Evolutionary conservation across 2,888 invertebrate genomes (phyloP).

Genomic region (Punctoribates punctum): DNA sequence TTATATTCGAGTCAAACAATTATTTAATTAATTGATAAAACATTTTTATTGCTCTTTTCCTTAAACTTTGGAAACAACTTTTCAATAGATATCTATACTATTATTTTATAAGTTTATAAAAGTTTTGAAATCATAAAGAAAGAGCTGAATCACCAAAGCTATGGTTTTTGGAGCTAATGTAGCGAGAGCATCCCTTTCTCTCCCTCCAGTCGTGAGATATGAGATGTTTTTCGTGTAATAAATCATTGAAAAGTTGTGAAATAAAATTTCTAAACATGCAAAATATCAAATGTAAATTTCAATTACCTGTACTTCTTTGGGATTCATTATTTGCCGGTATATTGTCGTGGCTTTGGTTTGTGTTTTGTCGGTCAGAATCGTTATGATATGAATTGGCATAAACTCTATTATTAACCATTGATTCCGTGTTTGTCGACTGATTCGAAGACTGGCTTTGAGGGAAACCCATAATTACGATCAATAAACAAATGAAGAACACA

Average conservation of each 20-base stretch:
- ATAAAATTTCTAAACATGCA: background rate
- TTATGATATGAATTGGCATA: conserved; percentile 15
- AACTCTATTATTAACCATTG: conserved; percentile 13
- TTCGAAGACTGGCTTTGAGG: conserved; percentile 2
- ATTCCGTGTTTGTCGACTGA: conserved; percentile 11
- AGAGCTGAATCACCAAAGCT: background rate
- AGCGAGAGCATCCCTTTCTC: background rate
- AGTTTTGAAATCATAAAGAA: background rate
- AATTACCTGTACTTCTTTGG: conserved; percentile 7
- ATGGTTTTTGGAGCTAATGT: background rate
- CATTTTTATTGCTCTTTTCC: background rate
- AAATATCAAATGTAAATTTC: background rate
- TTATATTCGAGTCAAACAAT: too few species aligned
- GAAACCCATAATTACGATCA: conserved; percentile 11
- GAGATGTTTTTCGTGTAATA: background rate
- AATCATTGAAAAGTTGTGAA: background rate
- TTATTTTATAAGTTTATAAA: background rate
- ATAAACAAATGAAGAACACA: background rate
- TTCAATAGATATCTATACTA: background rate
- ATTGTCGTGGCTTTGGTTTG: background rate
- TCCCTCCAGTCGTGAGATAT: conserved; percentile 2
- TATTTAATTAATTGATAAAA: too few species aligned
- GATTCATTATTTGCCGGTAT: background rate
- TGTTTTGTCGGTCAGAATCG: background rate
- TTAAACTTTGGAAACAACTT: too few species aligned